A percentile compares a stretch with the other conserved stretches of the same genome.
These are phyloP conservation scores for Zosterops pallidus DNA, from an alignment of 2,113 vertebrate genomes.

Conservation along the genomic window DNA sequence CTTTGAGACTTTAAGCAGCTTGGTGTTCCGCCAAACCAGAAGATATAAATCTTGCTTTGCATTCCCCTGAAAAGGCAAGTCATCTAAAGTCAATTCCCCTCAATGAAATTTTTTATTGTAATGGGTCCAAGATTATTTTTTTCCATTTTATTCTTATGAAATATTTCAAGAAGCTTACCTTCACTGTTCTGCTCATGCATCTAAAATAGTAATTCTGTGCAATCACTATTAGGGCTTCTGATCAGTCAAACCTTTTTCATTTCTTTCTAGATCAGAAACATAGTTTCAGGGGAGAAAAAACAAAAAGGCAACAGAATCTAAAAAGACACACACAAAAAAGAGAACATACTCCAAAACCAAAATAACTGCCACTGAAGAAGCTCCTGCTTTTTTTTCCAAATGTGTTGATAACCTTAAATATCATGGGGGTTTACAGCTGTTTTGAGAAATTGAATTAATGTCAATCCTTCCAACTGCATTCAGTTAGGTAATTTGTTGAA, in stretches of 20 bases:
- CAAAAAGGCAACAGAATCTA: background rate
- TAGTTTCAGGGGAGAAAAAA: fast-evolving
- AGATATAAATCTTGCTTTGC: background rate
- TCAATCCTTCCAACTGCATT: background rate
- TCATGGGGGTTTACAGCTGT: background rate
- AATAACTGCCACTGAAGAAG: background rate
- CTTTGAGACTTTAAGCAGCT: background rate
- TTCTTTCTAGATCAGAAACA: background rate
- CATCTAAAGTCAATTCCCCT: background rate
- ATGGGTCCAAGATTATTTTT: background rate
- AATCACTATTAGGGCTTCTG: background rate
- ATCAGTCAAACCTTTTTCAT: background rate
- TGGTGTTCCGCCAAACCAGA: background rate
- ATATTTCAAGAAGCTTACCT: background rate
- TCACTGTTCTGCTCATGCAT: background rate
- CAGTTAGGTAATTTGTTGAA: background rate
- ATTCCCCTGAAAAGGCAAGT: background rate
- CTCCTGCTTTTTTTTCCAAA: background rate
- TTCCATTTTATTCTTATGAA: background rate
- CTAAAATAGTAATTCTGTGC: background rate
- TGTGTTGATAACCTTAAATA: background rate
- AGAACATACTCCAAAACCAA: background rate
- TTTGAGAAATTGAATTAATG: background rate
- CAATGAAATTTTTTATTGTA: background rate
- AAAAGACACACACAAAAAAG: background rate